A percentile compares a stretch with the other conserved stretches of the same genome.
Evolutionary conservation across 2,888 invertebrate genomes (phyloP).

Genomic region (Strigamia maritima): DNA sequence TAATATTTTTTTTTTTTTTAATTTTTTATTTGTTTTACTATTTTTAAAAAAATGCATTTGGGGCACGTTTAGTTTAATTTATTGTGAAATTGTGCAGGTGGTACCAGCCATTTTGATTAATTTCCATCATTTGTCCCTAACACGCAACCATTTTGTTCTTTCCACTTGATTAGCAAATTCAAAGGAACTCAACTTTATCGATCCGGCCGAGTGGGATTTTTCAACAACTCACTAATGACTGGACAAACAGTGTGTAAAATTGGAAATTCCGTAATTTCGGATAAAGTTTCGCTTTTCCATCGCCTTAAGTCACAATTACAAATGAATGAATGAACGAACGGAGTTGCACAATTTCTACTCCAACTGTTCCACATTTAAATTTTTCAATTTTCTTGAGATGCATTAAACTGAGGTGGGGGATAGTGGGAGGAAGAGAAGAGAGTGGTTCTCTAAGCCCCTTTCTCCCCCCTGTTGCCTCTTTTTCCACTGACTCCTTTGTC

Average conservation of each 20-base stretch:
- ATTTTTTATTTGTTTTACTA: neutral
- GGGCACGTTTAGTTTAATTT: slow-evolving; percentile 13
- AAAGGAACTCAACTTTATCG: slow-evolving; percentile 34
- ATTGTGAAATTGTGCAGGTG: slow-evolving; percentile 34
- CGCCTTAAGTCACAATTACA: neutral
- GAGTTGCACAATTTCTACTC: neutral
- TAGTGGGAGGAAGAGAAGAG: slow-evolving; percentile 17
- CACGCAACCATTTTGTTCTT: slow-evolving; percentile 34
- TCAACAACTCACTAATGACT: slow-evolving; percentile 32
- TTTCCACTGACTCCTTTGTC: slow-evolving; percentile 34
- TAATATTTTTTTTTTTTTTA: neutral
- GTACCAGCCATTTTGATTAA: slow-evolving; percentile 34
- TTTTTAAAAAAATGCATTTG: slow-evolving; percentile 12
- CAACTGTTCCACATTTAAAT: too few relatives aligned
- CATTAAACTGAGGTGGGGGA: neutral
- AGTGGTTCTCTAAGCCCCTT: slow-evolving; percentile 3
- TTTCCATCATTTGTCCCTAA: slow-evolving; percentile 32
- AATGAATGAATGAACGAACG: neutral
- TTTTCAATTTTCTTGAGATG: slow-evolving; percentile 26
- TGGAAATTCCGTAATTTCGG: neutral
- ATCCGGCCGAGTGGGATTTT: slow-evolving; percentile 28
- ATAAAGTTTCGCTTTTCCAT: neutral
- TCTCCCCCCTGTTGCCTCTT: slow-evolving; percentile 23
- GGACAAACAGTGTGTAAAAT: slow-evolving; percentile 31
- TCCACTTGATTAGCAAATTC: slow-evolving; percentile 34